Evolutionary conservation across 2,113 vertebrate genomes (phyloP).

Genomic region (Antennarius striatus): DNA sequence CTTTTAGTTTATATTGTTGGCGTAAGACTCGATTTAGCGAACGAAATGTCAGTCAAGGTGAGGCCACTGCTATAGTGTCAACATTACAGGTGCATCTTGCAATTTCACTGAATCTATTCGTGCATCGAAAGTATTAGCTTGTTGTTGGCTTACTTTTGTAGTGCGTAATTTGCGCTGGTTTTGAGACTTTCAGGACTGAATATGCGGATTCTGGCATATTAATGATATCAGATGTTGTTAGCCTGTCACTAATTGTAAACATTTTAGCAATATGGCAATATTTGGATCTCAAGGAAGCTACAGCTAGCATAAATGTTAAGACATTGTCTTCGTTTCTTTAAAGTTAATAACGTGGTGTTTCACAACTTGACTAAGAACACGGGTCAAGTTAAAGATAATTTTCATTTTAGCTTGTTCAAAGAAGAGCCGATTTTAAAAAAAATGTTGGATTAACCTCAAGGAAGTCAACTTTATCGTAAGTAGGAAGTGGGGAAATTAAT

Average conservation of each 20-base stretch:
- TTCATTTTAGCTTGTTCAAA: too few relatives aligned
- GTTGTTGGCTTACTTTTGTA: slow-evolving; percentile 17
- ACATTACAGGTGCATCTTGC: slow-evolving; percentile 6
- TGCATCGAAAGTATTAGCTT: slow-evolving; percentile 11
- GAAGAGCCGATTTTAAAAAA: too few relatives aligned
- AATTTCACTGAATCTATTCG: slow-evolving; percentile 33
- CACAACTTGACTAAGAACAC: too few relatives aligned
- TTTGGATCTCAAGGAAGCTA: slow-evolving; percentile 28
- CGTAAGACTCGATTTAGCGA: neutral
- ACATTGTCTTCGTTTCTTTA: slow-evolving; percentile 32
- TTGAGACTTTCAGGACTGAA: neutral
- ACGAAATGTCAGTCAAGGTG: slow-evolving; percentile 38
- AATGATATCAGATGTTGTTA: neutral
- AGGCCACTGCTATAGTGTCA: slow-evolving; percentile 24
- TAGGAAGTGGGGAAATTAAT: slow-evolving; percentile 52
- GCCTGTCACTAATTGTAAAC: neutral
- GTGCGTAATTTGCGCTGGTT: slow-evolving; percentile 7
- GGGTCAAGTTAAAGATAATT: too few relatives aligned
- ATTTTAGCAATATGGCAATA: neutral
- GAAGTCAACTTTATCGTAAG: slow-evolving; percentile 43
- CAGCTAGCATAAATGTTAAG: slow-evolving; percentile 18
- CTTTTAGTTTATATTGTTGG: neutral
- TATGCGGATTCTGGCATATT: neutral
- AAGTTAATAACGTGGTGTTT: neutral
- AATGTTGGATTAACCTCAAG: slow-evolving; percentile 11